Percentiles rank a stretch among this genome's conserved stretches.
These are phyloP conservation scores for Orthonevra nobilis DNA, from an alignment of 2,888 invertebrate genomes.

Conservation along the genomic window DNA sequence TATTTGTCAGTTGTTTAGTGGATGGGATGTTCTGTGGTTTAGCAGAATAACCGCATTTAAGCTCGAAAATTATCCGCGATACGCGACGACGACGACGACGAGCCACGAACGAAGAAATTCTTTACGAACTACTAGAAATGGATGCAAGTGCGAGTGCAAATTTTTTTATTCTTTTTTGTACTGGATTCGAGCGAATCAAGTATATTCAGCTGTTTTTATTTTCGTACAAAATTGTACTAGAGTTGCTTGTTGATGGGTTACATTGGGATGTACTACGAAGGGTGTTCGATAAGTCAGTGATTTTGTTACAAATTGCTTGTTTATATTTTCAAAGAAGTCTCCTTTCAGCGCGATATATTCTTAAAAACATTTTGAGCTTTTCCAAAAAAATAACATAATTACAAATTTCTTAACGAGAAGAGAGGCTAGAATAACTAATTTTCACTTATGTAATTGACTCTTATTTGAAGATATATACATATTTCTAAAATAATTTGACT, in stretches of 20 bases:
- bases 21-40: constrained; percentile 22
- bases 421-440: no score
- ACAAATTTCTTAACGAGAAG: no score
- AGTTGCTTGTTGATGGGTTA: background rate
- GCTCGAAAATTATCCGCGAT: constrained; percentile 55
- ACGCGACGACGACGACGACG: constrained; percentile 60
- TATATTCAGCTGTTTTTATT: constrained; percentile 42
- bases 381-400: no score
- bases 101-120: constrained; percentile 64
- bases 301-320: no score
- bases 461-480: no score
- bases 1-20: background rate
- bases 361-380: no score
- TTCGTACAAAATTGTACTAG: constrained; percentile 15
- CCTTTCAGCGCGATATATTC: no score
- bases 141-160: constrained; percentile 28
- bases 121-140: constrained; percentile 39
- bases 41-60: constrained; percentile 39
- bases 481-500: no score
- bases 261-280: background rate
- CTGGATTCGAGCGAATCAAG: constrained; percentile 43
- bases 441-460: no score
- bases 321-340: no score
- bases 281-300: no score
- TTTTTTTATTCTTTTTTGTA: no score